Conservation (phyloP, 2,888 invertebrate species). For the Alloplasta piceator region DNA sequence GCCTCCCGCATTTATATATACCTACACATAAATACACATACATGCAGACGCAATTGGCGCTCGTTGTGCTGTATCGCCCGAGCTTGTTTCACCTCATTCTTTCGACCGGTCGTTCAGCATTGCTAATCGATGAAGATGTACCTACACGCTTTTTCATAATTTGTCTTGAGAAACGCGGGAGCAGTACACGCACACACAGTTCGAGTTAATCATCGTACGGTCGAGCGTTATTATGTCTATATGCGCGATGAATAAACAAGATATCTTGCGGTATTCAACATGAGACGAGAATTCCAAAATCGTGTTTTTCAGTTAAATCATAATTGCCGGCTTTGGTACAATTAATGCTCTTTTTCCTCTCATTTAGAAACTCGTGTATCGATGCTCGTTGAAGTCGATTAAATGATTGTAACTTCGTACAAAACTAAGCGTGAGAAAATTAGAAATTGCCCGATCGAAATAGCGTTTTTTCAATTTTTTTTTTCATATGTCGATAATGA, state of each 20-base stretch:
- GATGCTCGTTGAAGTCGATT: too few relatives aligned
- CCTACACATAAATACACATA: not conserved
- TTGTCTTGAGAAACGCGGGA: slow-evolving; percentile 52
- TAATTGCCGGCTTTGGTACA: not conserved
- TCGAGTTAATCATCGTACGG: slow-evolving; percentile 44
- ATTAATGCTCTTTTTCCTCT: too few relatives aligned
- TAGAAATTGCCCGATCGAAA: too few relatives aligned
- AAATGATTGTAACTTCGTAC: too few relatives aligned
- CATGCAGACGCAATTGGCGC: slow-evolving; percentile 15
- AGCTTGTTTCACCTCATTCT: slow-evolving; percentile 71
- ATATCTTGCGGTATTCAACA: not conserved
- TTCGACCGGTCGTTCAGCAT: slow-evolving; percentile 71
- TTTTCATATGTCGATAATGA: too few relatives aligned
- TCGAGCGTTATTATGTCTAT: slow-evolving; percentile 15
- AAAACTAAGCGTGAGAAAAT: too few relatives aligned
- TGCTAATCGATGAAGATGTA: slow-evolving; percentile 74
- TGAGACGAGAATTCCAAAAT: not conserved
- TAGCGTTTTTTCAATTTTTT: too few relatives aligned
- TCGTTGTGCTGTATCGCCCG: slow-evolving; percentile 53
- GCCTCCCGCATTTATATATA: slow-evolving; percentile 27
- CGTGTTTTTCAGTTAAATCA: not conserved
- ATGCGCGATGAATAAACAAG: slow-evolving; percentile 1
- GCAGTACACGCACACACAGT: not conserved
- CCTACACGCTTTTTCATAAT: slow-evolving; percentile 70
- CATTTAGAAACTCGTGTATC: too few relatives aligned